These are phyloP conservation scores for Eulemur albifrons DNA, from an alignment of 2,797 vertebrate species.

Conservation along the genomic window DNA sequence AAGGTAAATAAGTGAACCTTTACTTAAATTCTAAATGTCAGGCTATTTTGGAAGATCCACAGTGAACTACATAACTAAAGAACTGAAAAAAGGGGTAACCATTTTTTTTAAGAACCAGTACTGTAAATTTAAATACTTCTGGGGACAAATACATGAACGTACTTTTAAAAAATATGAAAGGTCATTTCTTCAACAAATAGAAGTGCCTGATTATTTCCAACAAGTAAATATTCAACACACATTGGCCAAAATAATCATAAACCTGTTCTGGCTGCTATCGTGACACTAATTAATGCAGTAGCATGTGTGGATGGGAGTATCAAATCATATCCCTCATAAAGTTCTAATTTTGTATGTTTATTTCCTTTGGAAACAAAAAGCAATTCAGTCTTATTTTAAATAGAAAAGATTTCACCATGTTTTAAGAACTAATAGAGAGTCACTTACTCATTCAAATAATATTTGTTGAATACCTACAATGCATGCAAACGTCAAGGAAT, in stretches of 20 bases:
- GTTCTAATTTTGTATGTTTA: slow-evolving; percentile 54
- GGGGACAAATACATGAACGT: background rate
- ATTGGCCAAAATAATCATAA: slow-evolving; percentile 29
- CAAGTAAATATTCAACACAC: slow-evolving; percentile 46
- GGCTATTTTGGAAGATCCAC: slow-evolving; percentile 29
- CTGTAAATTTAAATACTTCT: slow-evolving; percentile 47
- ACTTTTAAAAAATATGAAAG: slow-evolving; percentile 16
- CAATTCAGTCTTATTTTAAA: slow-evolving; percentile 61
- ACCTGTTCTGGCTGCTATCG: background rate
- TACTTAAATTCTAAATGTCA: slow-evolving; percentile 57
- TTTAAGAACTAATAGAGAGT: slow-evolving; percentile 42
- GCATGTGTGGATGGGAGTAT: background rate
- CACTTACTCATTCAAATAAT: slow-evolving; percentile 50
- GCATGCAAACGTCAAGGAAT: background rate
- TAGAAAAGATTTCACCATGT: background rate
- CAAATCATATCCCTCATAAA: slow-evolving; percentile 41
- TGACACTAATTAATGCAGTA: slow-evolving; percentile 44
- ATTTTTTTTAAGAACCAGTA: slow-evolving; percentile 10
- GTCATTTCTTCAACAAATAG: slow-evolving; percentile 47
- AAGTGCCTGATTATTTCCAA: background rate
- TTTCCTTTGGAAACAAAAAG: slow-evolving; percentile 60
- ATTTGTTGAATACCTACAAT: slow-evolving; percentile 46
- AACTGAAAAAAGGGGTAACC: background rate
- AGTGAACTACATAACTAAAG: slow-evolving; percentile 7
- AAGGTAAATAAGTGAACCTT: background rate